These are phyloP conservation scores for Tapera naevia DNA, from an alignment of 2,797 vertebrate species.

Conservation along the genomic window DNA sequence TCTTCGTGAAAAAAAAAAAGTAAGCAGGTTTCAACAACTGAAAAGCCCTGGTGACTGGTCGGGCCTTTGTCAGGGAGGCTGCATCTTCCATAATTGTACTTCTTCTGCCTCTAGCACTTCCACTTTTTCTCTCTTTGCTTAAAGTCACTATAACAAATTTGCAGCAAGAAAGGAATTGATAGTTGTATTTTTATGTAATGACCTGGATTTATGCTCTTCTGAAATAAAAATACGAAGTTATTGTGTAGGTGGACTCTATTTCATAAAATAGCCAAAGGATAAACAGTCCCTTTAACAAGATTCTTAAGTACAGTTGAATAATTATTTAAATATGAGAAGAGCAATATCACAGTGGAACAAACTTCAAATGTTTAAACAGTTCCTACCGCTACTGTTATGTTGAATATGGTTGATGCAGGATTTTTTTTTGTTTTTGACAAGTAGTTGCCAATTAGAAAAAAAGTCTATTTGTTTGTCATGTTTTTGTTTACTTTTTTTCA, in stretches of 20 bases:
- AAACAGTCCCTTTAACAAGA: neutral
- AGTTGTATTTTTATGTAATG: neutral
- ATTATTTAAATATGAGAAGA: conserved; percentile 2
- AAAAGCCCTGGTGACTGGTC: too few species aligned
- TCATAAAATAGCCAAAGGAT: neutral
- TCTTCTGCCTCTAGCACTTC: neutral
- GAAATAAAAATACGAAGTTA: neutral
- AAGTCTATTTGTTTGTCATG: neutral
- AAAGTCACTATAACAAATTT: neutral
- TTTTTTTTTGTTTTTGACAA: neutral
- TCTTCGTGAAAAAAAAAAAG: too few species aligned
- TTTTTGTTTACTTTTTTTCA: neutral
- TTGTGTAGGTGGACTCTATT: neutral
- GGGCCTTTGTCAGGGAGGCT: too few species aligned
- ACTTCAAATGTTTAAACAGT: neutral
- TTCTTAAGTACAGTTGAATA: neutral
- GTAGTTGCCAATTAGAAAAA: neutral
- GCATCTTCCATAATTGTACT: too few species aligned
- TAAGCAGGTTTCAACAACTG: too few species aligned
- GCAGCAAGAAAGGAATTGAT: neutral
- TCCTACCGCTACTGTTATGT: neutral
- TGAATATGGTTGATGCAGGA: neutral
- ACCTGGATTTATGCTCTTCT: neutral
- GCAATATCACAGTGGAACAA: neutral
- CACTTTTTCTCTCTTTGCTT: neutral